phyloP scores from a whole-genome alignment of 2,797 vertebrate genomes.

The Pseudopleuronectes americanus region DNA sequence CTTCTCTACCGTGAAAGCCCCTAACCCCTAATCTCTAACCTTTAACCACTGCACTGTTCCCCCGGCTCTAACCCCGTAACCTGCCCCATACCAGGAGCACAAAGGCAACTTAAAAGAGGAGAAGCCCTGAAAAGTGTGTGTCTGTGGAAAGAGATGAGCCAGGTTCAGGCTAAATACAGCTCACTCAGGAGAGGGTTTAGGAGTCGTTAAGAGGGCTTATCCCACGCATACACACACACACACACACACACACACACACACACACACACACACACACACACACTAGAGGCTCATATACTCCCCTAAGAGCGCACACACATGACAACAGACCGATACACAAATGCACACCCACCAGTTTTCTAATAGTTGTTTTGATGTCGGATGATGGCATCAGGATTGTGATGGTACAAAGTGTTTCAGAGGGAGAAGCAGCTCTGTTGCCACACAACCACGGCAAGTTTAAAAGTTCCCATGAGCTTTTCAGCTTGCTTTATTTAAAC shows the following conservation, averaged over 20 bases:
- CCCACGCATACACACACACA: conserved; percentile 26
- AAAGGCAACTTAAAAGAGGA: conserved; percentile 46
- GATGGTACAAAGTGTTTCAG: conserved; percentile 45
- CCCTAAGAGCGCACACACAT: conserved; percentile 34
- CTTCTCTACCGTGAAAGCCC: conserved; percentile 50
- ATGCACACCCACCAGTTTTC: conserved; percentile 38
- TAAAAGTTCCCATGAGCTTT: conserved; percentile 1
- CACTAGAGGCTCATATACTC: conserved; percentile 26
- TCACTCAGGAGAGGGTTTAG: conserved; percentile 62
- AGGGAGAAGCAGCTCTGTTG: conserved; percentile 34
- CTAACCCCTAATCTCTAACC: conserved; percentile 62
- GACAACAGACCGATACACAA: conserved; percentile 36
- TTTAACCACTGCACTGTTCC: conserved; percentile 52
- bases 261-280: conserved; percentile 19
- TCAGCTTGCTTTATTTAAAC: neutral
- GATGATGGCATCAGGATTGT: conserved; percentile 50
- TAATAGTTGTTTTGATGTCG: conserved; percentile 75
- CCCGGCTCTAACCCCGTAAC: conserved; percentile 58
- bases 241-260: conserved; percentile 40
- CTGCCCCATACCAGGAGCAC: conserved; percentile 52
- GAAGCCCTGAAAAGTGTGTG: conserved; percentile 25
- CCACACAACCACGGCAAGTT: conserved; percentile 8
- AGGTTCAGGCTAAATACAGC: conserved; percentile 71
- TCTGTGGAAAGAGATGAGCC: conserved; percentile 50
- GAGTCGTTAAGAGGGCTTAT: conserved; percentile 73